Evolutionary conservation across 2,113 vertebrate species (phyloP).

Genomic region (Nettapus auritus): DNA sequence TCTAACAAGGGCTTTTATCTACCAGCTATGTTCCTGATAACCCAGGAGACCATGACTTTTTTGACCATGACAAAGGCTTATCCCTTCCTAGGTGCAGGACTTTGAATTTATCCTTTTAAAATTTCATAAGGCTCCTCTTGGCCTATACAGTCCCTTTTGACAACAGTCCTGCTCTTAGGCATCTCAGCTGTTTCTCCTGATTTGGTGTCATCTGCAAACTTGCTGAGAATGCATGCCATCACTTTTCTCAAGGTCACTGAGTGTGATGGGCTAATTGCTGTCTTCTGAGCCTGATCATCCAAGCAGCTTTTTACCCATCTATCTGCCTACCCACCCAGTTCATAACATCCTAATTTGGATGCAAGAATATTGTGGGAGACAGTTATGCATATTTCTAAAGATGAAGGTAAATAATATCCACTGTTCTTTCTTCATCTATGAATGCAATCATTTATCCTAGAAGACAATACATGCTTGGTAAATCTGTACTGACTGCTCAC

Average conservation of each 20-base stretch:
- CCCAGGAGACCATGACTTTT: fast-evolving
- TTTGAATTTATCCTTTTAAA: neutral
- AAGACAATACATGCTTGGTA: fast-evolving
- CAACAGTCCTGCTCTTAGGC: neutral
- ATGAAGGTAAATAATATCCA: neutral
- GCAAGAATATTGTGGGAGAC: neutral
- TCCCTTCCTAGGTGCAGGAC: neutral
- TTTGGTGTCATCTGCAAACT: neutral
- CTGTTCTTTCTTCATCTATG: neutral
- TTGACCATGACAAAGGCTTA: neutral
- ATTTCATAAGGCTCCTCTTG: neutral
- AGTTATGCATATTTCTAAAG: neutral
- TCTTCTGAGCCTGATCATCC: neutral
- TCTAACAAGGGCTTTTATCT: neutral
- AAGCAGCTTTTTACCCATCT: neutral
- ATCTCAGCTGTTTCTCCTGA: neutral
- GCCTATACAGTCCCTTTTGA: neutral
- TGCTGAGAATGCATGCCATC: neutral
- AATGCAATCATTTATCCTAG: neutral
- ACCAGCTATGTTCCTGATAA: neutral
- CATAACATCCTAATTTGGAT: neutral
- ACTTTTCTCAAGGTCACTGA: neutral
- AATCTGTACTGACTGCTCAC: neutral
- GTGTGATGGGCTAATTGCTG: neutral
- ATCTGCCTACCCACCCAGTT: neutral